Conservation (phyloP, 2,797 vertebrate species). For the Lycodopsis pacificus region DNA sequence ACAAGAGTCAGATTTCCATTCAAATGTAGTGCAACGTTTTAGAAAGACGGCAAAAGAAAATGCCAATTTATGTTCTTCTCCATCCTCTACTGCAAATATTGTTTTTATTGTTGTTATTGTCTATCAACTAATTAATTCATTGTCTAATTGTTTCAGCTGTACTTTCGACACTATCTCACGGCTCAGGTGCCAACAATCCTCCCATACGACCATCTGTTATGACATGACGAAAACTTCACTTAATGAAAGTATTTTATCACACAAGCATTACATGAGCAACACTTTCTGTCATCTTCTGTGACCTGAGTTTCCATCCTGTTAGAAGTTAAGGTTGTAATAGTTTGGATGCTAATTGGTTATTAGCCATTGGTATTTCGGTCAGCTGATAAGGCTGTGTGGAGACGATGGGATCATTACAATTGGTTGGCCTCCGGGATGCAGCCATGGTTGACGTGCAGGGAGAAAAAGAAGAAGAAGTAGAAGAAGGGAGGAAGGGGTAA, state of each 20-base stretch:
- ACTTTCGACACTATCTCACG: too few species aligned
- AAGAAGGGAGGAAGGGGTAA: neutral
- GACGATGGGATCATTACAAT: conserved; percentile 34
- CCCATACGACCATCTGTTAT: too few species aligned
- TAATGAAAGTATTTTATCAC: neutral
- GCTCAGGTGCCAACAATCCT: too few species aligned
- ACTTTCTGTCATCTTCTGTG: neutral
- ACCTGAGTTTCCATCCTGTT: neutral
- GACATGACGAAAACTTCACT: too few species aligned
- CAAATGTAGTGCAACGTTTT: neutral
- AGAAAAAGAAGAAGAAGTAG: neutral
- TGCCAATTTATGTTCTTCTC: neutral
- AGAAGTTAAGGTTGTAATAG: conserved; percentile 2
- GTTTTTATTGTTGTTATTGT: too few species aligned
- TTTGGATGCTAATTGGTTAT: conserved; percentile 11
- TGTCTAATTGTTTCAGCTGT: too few species aligned
- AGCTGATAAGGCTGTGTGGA: conserved; percentile 22
- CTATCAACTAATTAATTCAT: too few species aligned
- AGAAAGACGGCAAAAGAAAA: neutral
- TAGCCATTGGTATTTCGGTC: conserved; percentile 12
- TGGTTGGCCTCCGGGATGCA: conserved; percentile 20
- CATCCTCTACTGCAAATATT: neutral
- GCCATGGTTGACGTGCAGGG: conserved; percentile 2
- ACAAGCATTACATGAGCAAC: neutral
- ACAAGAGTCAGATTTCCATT: neutral